These are phyloP conservation scores for Lepus timidus DNA, from an alignment of 2,113 vertebrate genomes.

Conservation along the genomic window DNA sequence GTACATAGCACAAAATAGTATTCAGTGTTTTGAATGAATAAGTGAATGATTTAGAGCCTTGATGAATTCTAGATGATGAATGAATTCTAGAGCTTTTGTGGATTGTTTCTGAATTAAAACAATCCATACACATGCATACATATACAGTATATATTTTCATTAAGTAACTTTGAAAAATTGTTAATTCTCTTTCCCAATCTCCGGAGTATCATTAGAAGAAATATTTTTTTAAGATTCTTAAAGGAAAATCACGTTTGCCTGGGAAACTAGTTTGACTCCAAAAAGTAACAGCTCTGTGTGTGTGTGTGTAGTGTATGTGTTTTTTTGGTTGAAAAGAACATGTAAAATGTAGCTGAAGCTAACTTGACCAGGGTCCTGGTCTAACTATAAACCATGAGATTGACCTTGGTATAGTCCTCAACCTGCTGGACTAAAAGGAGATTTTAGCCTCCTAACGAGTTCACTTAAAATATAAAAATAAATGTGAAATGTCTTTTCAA, in stretches of 20 bases:
- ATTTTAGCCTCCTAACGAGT: conserved; percentile 25
- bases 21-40: conserved; percentile 18
- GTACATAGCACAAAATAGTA: background rate
- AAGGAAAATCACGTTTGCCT: conserved; percentile 61
- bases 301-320: background rate
- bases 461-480: conserved; percentile 59
- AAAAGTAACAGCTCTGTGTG: background rate
- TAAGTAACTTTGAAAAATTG: conserved; percentile 42
- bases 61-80: no score
- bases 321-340: conserved; percentile 29
- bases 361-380: background rate
- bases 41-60: background rate
- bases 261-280: conserved; percentile 35
- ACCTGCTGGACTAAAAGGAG: conserved; percentile 28
- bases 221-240: background rate
- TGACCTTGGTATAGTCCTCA: conserved; percentile 30
- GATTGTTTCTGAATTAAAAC: conserved; percentile 42
- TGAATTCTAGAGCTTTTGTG: conserved; percentile 41
- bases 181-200: conserved; percentile 40
- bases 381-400: conserved; percentile 11
- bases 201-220: conserved; percentile 8
- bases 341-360: conserved; percentile 12
- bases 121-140: background rate
- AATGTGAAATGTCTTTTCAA: conserved; percentile 67
- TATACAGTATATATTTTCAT: conserved; percentile 10